Base-by-base conservation (phyloP, 1,140 invertebrate species). In the Panagrolaimus sp. region DNA sequence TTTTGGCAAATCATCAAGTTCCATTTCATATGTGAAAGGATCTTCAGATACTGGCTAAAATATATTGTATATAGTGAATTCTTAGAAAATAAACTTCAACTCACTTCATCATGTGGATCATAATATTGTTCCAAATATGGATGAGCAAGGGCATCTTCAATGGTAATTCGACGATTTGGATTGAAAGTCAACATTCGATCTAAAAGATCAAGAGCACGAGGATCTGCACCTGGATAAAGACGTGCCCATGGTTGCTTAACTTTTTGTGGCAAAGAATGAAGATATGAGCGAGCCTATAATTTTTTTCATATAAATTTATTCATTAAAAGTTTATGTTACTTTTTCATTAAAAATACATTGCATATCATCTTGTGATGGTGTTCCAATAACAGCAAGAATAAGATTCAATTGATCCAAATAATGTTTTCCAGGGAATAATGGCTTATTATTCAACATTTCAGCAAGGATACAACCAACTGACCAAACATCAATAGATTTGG, bases 171-270 rank as follows among this genome's bases (percentile, higher is more conserved):
- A 83, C 91, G 94, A 84, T 97, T 90, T 3, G 96, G 96, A 87
- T 99, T 98, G 85, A 99, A 98, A 12, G 94, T 97, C 75, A 99
- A 86, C 95, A 99, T 97, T 86, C 94, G 95, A 83, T 97, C 94
- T 76, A 99, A 86, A 69, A 99, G 88, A 87, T 98, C 95, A 68
- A 98, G 87, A 10, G 95, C 96, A 83, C 93, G 90, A 3, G 90
- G 87, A 87, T 98, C 94, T 28, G 94, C 95, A 80, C 90, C 90
- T 0, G 92, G 91, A 85, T 94, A 98, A 65, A 98, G 86, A 83
- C 89, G 90, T 47, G 87, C 87, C 94, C 95, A 98, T 63, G 94
- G 91, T 77, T 96, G 90, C 85, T 97, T 96, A 65, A 93, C 91
- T 87, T 97, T 98, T 82, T 89, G 93, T 73, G 94, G 94, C 84